A percentile compares a stretch with the other conserved stretches of the same genome.
phyloP scores from a whole-genome alignment of 2,888 invertebrate species.

The Drosophila paramelanica region DNA sequence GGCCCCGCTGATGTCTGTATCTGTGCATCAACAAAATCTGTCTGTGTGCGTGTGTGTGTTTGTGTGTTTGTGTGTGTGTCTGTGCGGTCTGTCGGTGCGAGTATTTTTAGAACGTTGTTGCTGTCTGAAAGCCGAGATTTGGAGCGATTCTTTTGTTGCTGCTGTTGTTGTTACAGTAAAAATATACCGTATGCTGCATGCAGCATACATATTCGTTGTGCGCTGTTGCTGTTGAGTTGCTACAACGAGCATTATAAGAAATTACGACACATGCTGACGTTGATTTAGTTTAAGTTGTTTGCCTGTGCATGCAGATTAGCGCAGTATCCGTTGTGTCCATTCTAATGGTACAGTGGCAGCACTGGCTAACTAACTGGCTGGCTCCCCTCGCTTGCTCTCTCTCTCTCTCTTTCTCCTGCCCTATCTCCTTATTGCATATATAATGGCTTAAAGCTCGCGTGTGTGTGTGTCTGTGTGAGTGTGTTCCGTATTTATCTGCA shows the following conservation, averaged over 20 bases:
- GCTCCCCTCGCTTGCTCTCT: not conserved
- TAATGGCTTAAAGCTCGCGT: slow-evolving; percentile 32
- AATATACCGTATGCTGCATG: slow-evolving; percentile 73
- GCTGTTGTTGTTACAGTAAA: slow-evolving; percentile 65
- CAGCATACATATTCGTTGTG: slow-evolving; percentile 39
- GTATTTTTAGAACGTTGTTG: slow-evolving; percentile 57
- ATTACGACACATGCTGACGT: slow-evolving; percentile 45
- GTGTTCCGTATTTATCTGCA: slow-evolving; percentile 1
- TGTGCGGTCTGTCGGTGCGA: slow-evolving; percentile 18
- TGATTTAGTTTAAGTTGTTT: slow-evolving; percentile 50
- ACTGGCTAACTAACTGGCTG: not conserved
- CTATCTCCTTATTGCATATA: slow-evolving; percentile 18
- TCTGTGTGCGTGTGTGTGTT: slow-evolving; percentile 22
- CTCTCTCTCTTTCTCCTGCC: not conserved
- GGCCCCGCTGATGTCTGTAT: slow-evolving; percentile 40
- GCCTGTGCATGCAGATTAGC: slow-evolving; percentile 34
- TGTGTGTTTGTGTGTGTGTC: slow-evolving; percentile 12
- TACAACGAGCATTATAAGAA: slow-evolving; percentile 40
- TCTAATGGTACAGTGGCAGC: slow-evolving; percentile 22
- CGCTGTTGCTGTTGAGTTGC: slow-evolving; percentile 33
- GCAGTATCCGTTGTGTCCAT: slow-evolving; percentile 21
- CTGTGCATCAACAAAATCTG: slow-evolving; percentile 35
- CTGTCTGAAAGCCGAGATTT: slow-evolving; percentile 44
- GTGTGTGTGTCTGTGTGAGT: slow-evolving; percentile 1
- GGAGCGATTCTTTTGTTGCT: slow-evolving; percentile 53